Base-by-base conservation (phyloP, 2,888 invertebrate species). In the Plebejus anna region DNA sequence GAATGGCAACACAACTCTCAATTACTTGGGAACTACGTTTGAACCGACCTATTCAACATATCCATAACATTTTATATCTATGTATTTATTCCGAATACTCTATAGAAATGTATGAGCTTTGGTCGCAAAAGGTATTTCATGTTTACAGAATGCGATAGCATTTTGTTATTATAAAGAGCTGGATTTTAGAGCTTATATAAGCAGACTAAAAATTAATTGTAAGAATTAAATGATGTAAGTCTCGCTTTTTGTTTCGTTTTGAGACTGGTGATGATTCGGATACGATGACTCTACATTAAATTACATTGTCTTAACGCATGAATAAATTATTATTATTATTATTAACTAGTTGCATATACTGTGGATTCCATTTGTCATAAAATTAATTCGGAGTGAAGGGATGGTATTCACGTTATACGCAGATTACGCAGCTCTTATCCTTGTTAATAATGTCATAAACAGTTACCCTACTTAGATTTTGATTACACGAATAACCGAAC, bases 11-110 rank as follows among this genome's bases (percentile, higher is more conserved):
- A 80, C 82, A 81, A 82, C 81, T 82, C 84, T 82, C 80, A 83
- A 84, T 84, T 81, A 84, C 80, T 81, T 80, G 81, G 81, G 80
- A 82, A 84, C 81, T 82, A 81, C 81, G 79, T 79, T 83, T 81
- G 81, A 81, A 83, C 83, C 80, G 79, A 78, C 75, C 70, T 66
- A 76, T 76, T 70, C 70, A 70, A 59, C 71, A 57, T 72, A 76
- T 76, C 59, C 57, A 76, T 76, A 71, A 71, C 73, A 55, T 73
- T 73, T 73, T 73, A 73, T 73, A 73, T 73, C 55, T 73, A 73
- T 55, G 73, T 73, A 55, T 55, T 28, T 73, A 73, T 73, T 55
- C 73, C 47, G 73, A 73, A 73, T 73, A 73, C 51, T 51, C 55
- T 73, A 55, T 73, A 73, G 51, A 73, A 73, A 73, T 73, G 73